Percentiles rank a stretch among this genome's conserved stretches.
Evolutionary conservation across 53 echinoderm and acorn worm genomes (phyloP).

Genomic region (Echinometra lucunter): DNA sequence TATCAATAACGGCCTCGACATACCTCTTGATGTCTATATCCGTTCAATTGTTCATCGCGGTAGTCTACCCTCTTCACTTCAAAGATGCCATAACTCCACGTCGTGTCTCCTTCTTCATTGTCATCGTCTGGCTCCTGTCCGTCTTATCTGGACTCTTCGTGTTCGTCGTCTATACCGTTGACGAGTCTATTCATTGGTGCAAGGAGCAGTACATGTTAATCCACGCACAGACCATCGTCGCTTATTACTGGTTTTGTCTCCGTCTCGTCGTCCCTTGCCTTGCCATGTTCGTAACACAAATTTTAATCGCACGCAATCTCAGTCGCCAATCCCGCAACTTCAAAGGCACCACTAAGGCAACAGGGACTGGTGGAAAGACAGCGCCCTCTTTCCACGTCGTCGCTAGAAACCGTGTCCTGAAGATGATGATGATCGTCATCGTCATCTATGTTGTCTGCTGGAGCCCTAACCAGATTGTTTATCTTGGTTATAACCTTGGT

Average conservation of each 20-base stretch:
- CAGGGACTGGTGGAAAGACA: background rate
- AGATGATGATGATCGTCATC: constrained; percentile 41
- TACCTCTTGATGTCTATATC: constrained; percentile 44
- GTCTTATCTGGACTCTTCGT: constrained; percentile 19
- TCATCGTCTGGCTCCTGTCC: background rate
- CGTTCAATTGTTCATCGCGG: background rate
- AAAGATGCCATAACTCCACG: background rate
- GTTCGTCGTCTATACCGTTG: background rate
- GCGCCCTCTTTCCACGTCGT: constrained; percentile 31
- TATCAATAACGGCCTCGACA: background rate
- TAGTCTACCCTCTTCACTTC: constrained; percentile 18
- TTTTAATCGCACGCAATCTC: constrained; percentile 30
- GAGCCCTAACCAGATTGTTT: constrained; percentile 21
- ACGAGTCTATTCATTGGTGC: background rate
- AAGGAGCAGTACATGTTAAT: background rate
- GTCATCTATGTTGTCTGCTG: constrained; percentile 16
- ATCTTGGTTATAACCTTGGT: constrained; percentile 12
- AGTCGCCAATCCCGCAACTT: background rate
- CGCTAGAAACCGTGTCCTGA: constrained; percentile 51
- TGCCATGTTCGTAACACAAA: constrained; percentile 37
- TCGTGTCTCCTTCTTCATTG: constrained; percentile 28
- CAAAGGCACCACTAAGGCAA: background rate
- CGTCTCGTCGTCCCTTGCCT: constrained; percentile 32
- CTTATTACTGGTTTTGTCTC: constrained; percentile 38
- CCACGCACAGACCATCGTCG: background rate